Evolutionary conservation across 2,797 vertebrate species (phyloP), one percentile per base, ranked within the genome.

Genomic region (Selene dorsalis): DNA sequence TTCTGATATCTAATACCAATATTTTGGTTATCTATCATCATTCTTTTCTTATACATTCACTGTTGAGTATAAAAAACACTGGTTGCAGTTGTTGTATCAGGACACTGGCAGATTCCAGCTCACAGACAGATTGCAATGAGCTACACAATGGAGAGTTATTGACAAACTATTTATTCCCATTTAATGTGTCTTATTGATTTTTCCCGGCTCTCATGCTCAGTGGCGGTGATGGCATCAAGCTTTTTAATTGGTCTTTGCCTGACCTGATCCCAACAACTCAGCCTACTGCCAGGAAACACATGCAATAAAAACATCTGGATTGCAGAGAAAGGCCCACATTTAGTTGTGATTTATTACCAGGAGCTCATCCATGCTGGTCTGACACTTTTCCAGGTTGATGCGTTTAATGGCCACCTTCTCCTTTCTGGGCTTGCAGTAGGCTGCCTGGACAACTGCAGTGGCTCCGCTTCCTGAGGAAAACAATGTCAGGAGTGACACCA

Each of bases 281-380:
- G 22, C 53, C 38, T 52, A 66, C 67, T 56, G 16, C 56, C 20
- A 26, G 1, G 8, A 65, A 13, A 61, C 57, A 58, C 32, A 65
- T 6, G 59, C 59, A 18, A 18, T 1, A 18, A 6, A 43, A 66
- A 52, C 38, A 73, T 68, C 28, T 79, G 68, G 30, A 55, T 11
- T 39, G 41, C 35, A 77, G 55, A 56, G 7, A 28, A 39, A 35
- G 45, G 17, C n/a, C 12, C 53, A 53, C 13, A 70, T 10, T 56
- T 18, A 14, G 10, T 14, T 8, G n/a, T 10, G 6, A 57, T 45
- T 72, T 60, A 91, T 87, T 93, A 99, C 98, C 97, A 99, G 91
- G 58, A 99, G 97, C 77, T 99, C 98, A 69, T 99, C 98, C 98
- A 99, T 99, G 95, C 98, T 99, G 0, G 98, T 99, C 84, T 99